Evolutionary conservation across 2,888 invertebrate species (phyloP), one percentile per base, ranked within the genome.

Genomic region (Adela reaumurella): DNA sequence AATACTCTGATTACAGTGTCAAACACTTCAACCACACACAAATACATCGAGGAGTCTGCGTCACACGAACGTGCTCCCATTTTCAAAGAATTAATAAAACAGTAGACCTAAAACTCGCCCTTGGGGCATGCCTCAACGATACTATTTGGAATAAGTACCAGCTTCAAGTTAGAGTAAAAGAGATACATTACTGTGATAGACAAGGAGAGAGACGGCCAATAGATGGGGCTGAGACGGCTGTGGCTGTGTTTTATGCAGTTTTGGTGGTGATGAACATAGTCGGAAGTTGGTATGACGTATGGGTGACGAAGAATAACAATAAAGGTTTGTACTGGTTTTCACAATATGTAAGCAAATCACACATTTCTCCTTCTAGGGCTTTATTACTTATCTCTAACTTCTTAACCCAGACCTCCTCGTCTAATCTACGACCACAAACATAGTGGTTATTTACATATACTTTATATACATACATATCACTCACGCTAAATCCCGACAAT

Each of bases 211-310:
- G 20, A 2, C 4, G 20, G 1, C 18, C 11, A 4, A 41, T 49
- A 17, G 56, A 56, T 17, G 10, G 10, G 3, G 47, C 47, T 4
- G 61, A 58, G 17, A 19, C 52, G 2, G 17, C 51, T 1, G 57
- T 58, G 1, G 56, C 53, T 19, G 46, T 18, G 1, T 8, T 50
- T 59, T 57, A 50, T 54, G 46, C 49, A 47, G 57, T 6, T 55
- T 61, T 50, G 47, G 51, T 49, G 54, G 45, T 35, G 56, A 41
- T 45, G 57, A 67, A 54, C 60, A 8, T 43, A 20, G 11, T 57
- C 18, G 60, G 60, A 47, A 60, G 54, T 48, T 8, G 55, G 0
- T 56, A 56, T 17, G 59, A 57, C 45, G 45, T 52, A 49, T 54
- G 43, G 17, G 19, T 51, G 35, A 35, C 3, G 35, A 8, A 14